A percentile compares a stretch with the other conserved stretches of the same genome.
Evolutionary conservation across 2,113 vertebrate species (phyloP).

Genomic region (Trinectes maculatus): DNA sequence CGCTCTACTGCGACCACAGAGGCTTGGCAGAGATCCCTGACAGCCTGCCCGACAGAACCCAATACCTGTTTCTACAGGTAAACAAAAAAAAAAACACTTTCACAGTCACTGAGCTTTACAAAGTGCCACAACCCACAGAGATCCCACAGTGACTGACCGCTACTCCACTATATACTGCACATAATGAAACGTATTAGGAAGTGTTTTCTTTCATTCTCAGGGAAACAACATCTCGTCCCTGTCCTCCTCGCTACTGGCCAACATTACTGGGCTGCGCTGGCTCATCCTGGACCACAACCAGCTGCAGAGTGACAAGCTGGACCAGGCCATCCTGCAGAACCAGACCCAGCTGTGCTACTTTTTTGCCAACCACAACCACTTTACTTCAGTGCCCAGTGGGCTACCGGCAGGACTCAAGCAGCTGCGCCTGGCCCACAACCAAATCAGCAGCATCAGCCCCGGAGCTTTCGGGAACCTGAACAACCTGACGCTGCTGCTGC

Average conservation of each 20-base stretch:
- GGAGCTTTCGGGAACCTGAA: conserved; percentile 67
- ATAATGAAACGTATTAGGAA: too few species aligned
- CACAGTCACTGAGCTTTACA: background rate
- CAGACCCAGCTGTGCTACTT: conserved; percentile 74
- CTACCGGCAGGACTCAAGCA: conserved; percentile 78
- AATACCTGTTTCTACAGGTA: conserved; percentile 83
- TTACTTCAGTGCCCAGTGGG: conserved; percentile 69
- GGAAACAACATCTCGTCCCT: conserved; percentile 77
- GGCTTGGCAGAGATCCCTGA: conserved; percentile 59
- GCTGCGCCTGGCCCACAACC: conserved; percentile 80
- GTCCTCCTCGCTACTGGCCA: conserved; percentile 57
- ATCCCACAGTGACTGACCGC: background rate
- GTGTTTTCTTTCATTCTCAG: conserved; percentile 46
- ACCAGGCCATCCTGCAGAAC: conserved; percentile 57
- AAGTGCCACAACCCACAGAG: conserved; percentile 2
- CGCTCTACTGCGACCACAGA: conserved; percentile 80
- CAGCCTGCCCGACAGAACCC: conserved; percentile 62
- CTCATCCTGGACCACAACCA: conserved; percentile 82
- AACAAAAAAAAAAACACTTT: conserved; percentile 19
- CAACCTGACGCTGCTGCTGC: conserved; percentile 78
- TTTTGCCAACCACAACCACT: conserved; percentile 80
- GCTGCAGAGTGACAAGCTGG: conserved; percentile 66
- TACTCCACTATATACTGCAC: too few species aligned
- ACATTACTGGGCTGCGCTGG: conserved; percentile 76
- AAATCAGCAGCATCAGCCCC: conserved; percentile 71